Conservation (phyloP, 1,140 invertebrate species). For the Polyergus mexicanus region DNA sequence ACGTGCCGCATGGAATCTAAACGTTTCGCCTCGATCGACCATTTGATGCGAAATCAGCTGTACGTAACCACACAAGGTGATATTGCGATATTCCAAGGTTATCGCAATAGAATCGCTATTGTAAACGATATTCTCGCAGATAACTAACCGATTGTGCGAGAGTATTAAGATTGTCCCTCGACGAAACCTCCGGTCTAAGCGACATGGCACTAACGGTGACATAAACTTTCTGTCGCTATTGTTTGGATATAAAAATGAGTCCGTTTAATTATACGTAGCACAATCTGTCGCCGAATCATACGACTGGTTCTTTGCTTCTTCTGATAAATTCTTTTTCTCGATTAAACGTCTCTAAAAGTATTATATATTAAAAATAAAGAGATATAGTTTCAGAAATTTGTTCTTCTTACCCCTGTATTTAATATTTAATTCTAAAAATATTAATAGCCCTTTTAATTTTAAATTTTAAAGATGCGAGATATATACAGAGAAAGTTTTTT, state of each 20-base stretch:
- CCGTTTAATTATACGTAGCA: not conserved
- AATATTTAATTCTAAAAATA: not conserved
- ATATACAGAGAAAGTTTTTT: not conserved
- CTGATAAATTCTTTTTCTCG: not conserved
- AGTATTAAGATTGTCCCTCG: constrained; percentile 73
- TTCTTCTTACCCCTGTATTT: not conserved
- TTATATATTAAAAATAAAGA: not conserved
- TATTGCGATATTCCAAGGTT: constrained; percentile 7
- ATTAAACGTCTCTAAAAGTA: not conserved
- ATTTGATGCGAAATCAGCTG: not conserved
- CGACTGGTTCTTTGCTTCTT: not conserved
- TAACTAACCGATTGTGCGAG: constrained; percentile 67
- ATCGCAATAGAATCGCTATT: not conserved
- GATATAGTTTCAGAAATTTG: not conserved
- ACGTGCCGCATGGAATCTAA: not conserved
- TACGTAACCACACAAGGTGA: not conserved
- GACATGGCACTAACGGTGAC: constrained; percentile 69
- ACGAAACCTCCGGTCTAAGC: constrained; percentile 64
- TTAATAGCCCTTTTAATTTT: not conserved
- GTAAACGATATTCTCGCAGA: not conserved
- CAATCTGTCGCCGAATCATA: not conserved
- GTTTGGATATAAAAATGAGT: constrained; percentile 8
- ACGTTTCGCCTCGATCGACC: not conserved
- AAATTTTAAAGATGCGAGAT: not conserved
- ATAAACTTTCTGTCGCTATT: constrained; percentile 31